phyloP scores from a whole-genome alignment of 2,888 invertebrate genomes.

The Apomyelois bistriatella region DNA sequence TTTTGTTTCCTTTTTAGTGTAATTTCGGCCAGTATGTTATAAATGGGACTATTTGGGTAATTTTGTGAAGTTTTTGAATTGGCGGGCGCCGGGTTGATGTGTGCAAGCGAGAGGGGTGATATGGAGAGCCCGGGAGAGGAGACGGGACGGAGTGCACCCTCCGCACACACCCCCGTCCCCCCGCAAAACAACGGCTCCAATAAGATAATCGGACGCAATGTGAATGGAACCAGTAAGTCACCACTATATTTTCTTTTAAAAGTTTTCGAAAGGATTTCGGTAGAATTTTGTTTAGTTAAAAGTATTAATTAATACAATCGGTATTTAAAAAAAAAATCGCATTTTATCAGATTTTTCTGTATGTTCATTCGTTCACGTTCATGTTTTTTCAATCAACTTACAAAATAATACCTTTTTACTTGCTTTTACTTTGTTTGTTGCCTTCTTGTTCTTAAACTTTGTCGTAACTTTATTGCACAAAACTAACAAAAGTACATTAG shows the following conservation, averaged over 20 bases:
- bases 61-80: conserved; percentile 64
- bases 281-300: no score
- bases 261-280: background rate
- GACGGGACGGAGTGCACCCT: conserved; percentile 63
- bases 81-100: conserved; percentile 69
- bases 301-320: no score
- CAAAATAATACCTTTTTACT: no score
- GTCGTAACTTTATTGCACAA: no score
- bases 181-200: conserved; percentile 75
- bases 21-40: conserved; percentile 21
- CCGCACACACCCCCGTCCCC: conserved; percentile 66
- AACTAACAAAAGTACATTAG: no score
- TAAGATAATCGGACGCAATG: conserved; percentile 83
- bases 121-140: conserved; percentile 76
- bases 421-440: no score
- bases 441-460: no score
- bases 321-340: no score
- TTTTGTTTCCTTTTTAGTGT: conserved; percentile 26
- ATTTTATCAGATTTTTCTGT: no score
- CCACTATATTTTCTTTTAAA: conserved; percentile 16
- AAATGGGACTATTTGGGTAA: conserved; percentile 29
- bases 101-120: conserved; percentile 68
- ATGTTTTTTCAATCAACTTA: no score
- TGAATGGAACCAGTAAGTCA: conserved; percentile 83
- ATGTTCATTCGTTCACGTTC: no score